Base-by-base conservation (phyloP, 2,888 invertebrate species). In the Eurois occulta region DNA sequence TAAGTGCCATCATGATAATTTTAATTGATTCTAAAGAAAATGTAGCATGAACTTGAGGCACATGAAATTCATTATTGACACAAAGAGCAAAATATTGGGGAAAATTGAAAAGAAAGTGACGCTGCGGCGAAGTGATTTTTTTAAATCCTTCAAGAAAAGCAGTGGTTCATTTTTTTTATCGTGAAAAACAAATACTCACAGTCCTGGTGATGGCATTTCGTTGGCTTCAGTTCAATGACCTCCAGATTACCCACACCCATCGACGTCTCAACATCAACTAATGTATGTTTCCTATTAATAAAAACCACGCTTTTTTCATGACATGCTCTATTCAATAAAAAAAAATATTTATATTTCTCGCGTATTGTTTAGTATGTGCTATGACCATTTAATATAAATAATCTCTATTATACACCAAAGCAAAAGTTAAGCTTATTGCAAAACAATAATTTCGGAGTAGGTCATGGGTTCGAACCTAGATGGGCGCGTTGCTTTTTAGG, bases 281-380 rank as follows among this genome's bases (percentile, higher is more conserved):
- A 81, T 5, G 0, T 55, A 32, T 32, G 11, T 24, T 41, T n/a
- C 13, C 46, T 41, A 41, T n/a, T n/a, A n/a, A n/a, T 64, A 62
- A 28, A 69, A 72, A 52, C 7, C 1, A 28, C 0, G 2, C 6
- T 24, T 10, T 72, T 60, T 41, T 28, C 18, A 77, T 60, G 72
- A 48, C 8, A 43, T 32, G 16, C 32, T 35, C 38, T 32, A 66
- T 66, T 18, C n/a, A 65, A 41, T 46, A 46, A 4, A 32, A 28
- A 28, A 55, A 21, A 38, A 65, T 78, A 78, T 81, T 81, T 81
- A 48, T 48, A 28, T 43, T 75, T 43, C 10, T 41, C 41, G n/a
- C n/a, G 41, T n/a, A 65, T 65, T 65, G 65, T 65, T 64, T 58
- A 58, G 28, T 60, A 62, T 60, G 18, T 32, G 6, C 28, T 28